Conservation (phyloP, 2,113 vertebrate genomes). For the Hyaena hyaena region DNA sequence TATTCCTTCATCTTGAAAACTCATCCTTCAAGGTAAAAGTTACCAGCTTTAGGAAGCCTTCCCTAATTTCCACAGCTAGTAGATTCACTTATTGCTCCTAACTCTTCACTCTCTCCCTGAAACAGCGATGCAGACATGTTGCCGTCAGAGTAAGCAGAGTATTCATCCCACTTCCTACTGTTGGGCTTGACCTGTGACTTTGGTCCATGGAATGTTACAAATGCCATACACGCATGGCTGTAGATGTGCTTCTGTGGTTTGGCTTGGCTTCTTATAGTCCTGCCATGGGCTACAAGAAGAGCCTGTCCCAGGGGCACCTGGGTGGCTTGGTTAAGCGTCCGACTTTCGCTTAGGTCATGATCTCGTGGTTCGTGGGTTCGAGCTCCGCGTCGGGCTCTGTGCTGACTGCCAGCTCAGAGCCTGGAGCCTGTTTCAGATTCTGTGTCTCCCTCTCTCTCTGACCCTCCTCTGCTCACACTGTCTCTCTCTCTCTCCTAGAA, state of each 20-base stretch:
- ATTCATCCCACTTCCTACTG: background rate
- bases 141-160: background rate
- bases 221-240: background rate
- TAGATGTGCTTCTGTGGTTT: background rate
- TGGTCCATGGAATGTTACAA: background rate
- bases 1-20: background rate
- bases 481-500: too few species aligned
- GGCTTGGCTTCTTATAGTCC: background rate
- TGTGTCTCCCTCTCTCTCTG: too few species aligned
- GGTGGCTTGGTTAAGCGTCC: too few species aligned
- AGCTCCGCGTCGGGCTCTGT: too few species aligned
- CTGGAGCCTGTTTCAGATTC: too few species aligned
- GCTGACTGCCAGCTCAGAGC: too few species aligned
- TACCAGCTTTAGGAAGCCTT: background rate
- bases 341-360: too few species aligned
- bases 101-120: background rate
- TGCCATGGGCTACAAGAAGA: background rate
- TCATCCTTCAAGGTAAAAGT: slow-evolving; percentile 30
- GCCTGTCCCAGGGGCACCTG: background rate
- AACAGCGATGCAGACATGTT: background rate
- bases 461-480: too few species aligned
- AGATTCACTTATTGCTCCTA: background rate
- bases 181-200: background rate
- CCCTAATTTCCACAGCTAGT: background rate
- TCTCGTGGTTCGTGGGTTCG: too few species aligned